Base-by-base conservation (phyloP, 2,113 vertebrate genomes). In the Microcebus ravelobensis region DNA sequence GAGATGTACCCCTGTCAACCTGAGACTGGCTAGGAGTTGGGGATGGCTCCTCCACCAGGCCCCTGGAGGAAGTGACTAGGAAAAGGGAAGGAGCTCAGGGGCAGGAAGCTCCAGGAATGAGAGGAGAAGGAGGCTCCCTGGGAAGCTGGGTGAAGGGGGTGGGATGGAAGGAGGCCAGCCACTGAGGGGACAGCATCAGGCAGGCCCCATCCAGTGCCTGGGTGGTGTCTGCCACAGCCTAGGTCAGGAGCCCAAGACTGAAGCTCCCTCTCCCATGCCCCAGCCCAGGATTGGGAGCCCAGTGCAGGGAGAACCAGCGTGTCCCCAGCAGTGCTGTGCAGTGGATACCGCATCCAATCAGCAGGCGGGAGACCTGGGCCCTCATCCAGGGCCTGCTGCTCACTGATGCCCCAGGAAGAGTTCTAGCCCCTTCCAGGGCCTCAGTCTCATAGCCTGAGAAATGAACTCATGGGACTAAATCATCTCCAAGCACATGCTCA, bases 401-500 rank as follows among this genome's bases (percentile, higher is more conserved):
- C 83, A 36, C 57, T 73, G 83, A 63, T 9, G 50, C 36, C 59
- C 92, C 87, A 39, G 65, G 90, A 65, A 94, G 77, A 87, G 79
- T 91, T 68, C 88, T 55, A 39, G 15, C 21, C 45, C 85, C 70
- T 93, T 80, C 20, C n/a, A 13, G 36, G 63, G 57, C 80, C 96
- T 93, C 95, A 90, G 92, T 91, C 80, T 92, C 87, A 50, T 68
- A 5, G n/a, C 81, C 63, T 34, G 74, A 95, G 92, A 96, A 97
- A 95, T 94, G 91, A 95, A 81, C 83, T 87, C 25, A 0, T 9
- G 7, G 67, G 23, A 85, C 82, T 29, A 36, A 50, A 50, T 55
- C 79, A 50, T 76, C 67, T 77, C 70, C 29, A 45, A 61, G 76
- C 68, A 83, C 61, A 34, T 86, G 83, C 42, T 79, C 82, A 87